Conservation (phyloP, 2,888 invertebrate genomes). For the Sminthurides aquaticus region DNA sequence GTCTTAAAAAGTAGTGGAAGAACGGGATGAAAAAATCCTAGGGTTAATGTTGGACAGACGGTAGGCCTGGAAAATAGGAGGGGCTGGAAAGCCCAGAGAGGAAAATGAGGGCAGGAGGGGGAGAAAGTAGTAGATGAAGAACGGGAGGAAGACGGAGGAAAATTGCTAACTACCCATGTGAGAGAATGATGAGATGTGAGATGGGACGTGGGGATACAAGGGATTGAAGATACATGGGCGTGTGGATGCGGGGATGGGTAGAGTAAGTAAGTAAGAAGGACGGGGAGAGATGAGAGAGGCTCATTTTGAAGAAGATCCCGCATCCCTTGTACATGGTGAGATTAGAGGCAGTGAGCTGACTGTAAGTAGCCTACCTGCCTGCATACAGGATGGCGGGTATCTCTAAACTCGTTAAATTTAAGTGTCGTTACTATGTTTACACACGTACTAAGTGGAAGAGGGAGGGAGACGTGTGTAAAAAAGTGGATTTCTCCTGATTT, state of each 20-base stretch:
- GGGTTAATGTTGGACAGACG: no score
- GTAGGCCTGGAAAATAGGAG: no score
- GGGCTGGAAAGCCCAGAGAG: not conserved
- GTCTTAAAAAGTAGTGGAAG: no score
- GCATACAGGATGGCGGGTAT: constrained; percentile 17
- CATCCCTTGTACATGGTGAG: not conserved
- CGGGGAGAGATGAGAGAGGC: not conserved
- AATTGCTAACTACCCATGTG: constrained; percentile 8
- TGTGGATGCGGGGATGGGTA: not conserved
- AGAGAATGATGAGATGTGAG: not conserved
- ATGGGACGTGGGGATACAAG: not conserved
- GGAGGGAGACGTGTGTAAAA: constrained; percentile 21
- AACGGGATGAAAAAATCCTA: no score
- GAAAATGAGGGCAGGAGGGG: not conserved
- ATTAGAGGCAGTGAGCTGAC: not conserved
- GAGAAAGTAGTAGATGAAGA: constrained; percentile 1
- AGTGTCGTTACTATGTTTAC: constrained; percentile 37
- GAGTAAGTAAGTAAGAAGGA: not conserved
- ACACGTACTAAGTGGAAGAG: constrained; percentile 33
- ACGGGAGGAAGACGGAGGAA: not conserved
- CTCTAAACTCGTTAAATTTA: constrained; percentile 33
- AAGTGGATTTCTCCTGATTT: constrained; percentile 16
- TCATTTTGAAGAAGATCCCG: no score
- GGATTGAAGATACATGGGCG: not conserved
- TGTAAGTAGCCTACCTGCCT: not conserved